Evolutionary conservation across 2,888 invertebrate genomes (phyloP).

Genomic region (Adineta ricciae): DNA sequence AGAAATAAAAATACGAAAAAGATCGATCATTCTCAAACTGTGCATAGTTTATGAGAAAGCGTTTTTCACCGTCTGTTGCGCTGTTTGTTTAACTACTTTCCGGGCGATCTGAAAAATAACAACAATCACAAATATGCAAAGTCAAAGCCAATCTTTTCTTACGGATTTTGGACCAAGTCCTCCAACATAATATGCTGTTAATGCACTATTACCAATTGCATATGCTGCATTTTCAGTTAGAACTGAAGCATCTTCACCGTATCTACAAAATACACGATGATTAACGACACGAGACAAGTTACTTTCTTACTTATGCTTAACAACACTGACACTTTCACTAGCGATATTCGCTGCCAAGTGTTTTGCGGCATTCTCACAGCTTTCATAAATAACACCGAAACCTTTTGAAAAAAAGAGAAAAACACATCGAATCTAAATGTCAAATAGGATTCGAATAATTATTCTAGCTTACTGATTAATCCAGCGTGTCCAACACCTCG

Average conservation of each 20-base stretch:
- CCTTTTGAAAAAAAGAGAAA: slow-evolving; percentile 54
- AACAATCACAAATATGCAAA: neutral
- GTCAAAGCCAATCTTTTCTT: neutral
- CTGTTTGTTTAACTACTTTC: slow-evolving; percentile 45
- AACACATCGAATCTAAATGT: neutral
- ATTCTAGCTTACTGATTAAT: neutral
- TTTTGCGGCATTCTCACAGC: slow-evolving; percentile 62
- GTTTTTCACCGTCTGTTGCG: slow-evolving; percentile 59
- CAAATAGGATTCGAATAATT: neutral
- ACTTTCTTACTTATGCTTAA: slow-evolving; percentile 61
- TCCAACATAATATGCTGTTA: slow-evolving; percentile 59
- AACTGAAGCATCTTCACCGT: slow-evolving; percentile 61
- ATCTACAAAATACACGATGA: slow-evolving; percentile 52
- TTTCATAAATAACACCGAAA: slow-evolving; percentile 62
- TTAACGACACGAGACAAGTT: neutral
- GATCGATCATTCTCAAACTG: neutral
- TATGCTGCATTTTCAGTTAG: slow-evolving; percentile 61
- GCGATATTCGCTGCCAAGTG: slow-evolving; percentile 58
- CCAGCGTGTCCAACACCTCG: slow-evolving; percentile 18
- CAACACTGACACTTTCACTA: slow-evolving; percentile 64
- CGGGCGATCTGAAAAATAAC: neutral
- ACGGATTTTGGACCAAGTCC: slow-evolving; percentile 60
- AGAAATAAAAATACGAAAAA: neutral
- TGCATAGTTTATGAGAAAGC: slow-evolving; percentile 40
- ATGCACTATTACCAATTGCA: slow-evolving; percentile 62